Evolutionary conservation across 1,140 invertebrate species (phyloP), one percentile per base, ranked within the genome.

Genomic region (Cheumatopsyche charites): DNA sequence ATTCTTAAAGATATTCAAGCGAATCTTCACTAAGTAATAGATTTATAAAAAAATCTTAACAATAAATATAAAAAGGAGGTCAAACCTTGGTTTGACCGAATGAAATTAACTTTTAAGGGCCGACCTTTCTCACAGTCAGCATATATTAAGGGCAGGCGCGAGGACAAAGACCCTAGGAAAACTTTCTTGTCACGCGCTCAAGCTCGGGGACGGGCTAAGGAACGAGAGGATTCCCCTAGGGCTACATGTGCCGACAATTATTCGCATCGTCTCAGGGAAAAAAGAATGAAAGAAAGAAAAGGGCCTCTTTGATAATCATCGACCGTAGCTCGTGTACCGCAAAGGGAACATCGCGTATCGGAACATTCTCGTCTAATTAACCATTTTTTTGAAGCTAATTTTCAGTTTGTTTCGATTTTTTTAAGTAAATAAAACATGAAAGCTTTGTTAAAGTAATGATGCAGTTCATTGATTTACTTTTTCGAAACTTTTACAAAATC

Each of bases 51-150:
- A 72, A 72, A 67, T 72, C 71, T 72, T 72, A 49, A 67, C 63
- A 45, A 55, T 66, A 71, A 72, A 43, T 66, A 47, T 66, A 67
- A 67, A 17, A 11, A 42, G 29, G 29, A 3, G 29, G 29, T 36
- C 29, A 15, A 67, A 67, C 66, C 63, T 67, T 52, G 36, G 47
- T 25, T 5, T 15, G 2, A n/a, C 19, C 23, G 71, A 62, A 67
- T 62, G 58, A 72, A 72, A 67, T 72, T 67, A 67, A 67, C 65
- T 72, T 72, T 72, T 67, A 72, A 72, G 66, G 71, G 63, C 63
- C 55, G 23, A 61, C 63, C 65, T 68, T 68, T 67, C 65, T 72
- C 71, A 62, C 71, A 67, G 71, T 72, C 71, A 72, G 71, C 71
- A 72, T 72, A 72, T 72, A 72, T 72, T 72, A 72, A 62, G 55